Percentiles rank a stretch among this genome's conserved stretches.
Conservation (phyloP, 1,140 invertebrate genomes). For the Zeugodacus cucurbitae region DNA sequence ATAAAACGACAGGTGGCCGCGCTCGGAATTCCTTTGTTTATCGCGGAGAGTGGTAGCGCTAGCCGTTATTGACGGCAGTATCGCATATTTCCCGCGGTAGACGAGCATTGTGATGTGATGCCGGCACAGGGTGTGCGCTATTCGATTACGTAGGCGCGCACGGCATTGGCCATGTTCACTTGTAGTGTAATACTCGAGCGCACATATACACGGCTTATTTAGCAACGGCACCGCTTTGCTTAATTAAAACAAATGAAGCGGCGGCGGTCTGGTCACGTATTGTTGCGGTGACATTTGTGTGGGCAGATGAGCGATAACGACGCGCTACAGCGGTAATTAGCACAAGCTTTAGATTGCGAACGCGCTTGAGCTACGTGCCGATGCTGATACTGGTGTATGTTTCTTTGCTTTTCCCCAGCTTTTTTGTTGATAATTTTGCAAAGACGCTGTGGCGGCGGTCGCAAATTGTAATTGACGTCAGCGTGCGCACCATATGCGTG, state of each 20-base stretch:
- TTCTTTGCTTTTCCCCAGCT: not conserved
- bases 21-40: too few species aligned
- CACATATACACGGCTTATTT: not conserved
- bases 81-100: not conserved
- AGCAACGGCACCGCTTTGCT: not conserved
- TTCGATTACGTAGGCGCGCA: too few species aligned
- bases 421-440: not conserved
- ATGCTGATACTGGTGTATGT: not conserved
- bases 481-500: not conserved
- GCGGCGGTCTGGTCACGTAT: not conserved
- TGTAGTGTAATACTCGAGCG: not conserved
- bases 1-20: not conserved
- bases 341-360: not conserved
- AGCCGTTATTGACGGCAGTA: not conserved
- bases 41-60: too few species aligned
- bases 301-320: not conserved
- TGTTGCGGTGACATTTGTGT: not conserved
- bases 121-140: not conserved
- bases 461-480: conserved; percentile 6
- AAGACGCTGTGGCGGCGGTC: not conserved
- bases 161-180: not conserved
- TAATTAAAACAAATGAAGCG: not conserved
- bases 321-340: not conserved
- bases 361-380: not conserved
- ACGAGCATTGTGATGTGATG: not conserved